Evolutionary conservation across 2,797 vertebrate species (phyloP).

Genomic region (Cyprinella venusta): DNA sequence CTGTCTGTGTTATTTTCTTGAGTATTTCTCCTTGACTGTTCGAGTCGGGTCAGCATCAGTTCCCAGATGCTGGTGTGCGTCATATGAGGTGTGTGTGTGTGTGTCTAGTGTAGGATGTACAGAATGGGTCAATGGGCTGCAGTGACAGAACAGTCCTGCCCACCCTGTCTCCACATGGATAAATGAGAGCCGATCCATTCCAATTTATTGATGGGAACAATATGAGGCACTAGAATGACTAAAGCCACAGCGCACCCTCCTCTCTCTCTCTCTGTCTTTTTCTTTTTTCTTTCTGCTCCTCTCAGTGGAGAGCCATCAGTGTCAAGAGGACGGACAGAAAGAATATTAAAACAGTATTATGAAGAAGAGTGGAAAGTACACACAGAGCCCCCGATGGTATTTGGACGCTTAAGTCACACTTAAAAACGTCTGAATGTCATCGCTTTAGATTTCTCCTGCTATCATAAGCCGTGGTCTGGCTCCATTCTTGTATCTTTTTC

Average conservation of each 20-base stretch:
- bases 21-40: conserved; percentile 13
- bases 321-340: conserved; percentile 30
- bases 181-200: conserved; percentile 50
- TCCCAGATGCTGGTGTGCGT: conserved; percentile 27
- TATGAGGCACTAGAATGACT: conserved; percentile 30
- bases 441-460: neutral
- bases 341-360: conserved; percentile 33
- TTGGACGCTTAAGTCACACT: neutral
- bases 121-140: conserved; percentile 42
- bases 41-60: conserved; percentile 30
- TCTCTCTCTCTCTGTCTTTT: neutral
- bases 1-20: neutral
- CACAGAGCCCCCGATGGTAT: conserved; percentile 1
- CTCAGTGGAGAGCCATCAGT: conserved; percentile 27
- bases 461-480: neutral
- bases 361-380: conserved; percentile 39
- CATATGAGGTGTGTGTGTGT: conserved; percentile 32
- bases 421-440: conserved; percentile 14
- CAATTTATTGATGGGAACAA: conserved; percentile 33
- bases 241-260: conserved; percentile 13
- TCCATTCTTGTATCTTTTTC: neutral
- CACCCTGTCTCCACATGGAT: conserved; percentile 33
- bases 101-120: neutral
- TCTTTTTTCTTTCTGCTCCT: neutral
- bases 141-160: conserved; percentile 32